phyloP scores from a whole-genome alignment of 2,113 vertebrate species.

The Nycticebus coucang region DNA sequence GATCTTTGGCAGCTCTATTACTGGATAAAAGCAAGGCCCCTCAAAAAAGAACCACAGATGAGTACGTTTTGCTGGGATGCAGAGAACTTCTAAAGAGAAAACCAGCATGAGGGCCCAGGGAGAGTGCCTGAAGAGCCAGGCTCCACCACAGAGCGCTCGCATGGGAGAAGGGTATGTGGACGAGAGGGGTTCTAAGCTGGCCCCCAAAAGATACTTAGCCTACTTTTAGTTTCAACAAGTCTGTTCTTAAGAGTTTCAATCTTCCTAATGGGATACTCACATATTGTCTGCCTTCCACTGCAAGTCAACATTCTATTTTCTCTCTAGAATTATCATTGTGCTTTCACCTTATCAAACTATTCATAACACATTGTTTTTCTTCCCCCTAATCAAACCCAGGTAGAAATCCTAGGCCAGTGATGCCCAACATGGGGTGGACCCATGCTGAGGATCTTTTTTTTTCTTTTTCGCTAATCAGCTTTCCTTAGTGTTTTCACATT shows the following conservation, averaged over 20 bases:
- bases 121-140: too few species aligned
- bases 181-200: fast-evolving
- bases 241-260: not conserved
- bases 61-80: not conserved
- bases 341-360: not conserved
- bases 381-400: not conserved
- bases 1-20: too few species aligned
- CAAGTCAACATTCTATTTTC: not conserved
- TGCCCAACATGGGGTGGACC: too few species aligned
- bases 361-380: not conserved
- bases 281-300: fast-evolving
- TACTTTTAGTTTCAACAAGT: fast-evolving
- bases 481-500: too few species aligned
- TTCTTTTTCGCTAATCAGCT: too few species aligned
- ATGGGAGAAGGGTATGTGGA: fast-evolving
- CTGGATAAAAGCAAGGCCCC: not conserved
- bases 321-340: not conserved
- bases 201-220: not conserved
- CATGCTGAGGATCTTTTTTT: too few species aligned
- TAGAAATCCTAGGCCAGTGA: not conserved
- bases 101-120: fast-evolving
- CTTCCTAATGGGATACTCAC: not conserved
- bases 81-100: not conserved
- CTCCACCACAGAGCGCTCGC: fast-evolving
- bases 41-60: not conserved